Evolutionary conservation across 1,140 invertebrate species (phyloP), one percentile per base, ranked within the genome.

Genomic region (Temnothorax curvispinosus): DNA sequence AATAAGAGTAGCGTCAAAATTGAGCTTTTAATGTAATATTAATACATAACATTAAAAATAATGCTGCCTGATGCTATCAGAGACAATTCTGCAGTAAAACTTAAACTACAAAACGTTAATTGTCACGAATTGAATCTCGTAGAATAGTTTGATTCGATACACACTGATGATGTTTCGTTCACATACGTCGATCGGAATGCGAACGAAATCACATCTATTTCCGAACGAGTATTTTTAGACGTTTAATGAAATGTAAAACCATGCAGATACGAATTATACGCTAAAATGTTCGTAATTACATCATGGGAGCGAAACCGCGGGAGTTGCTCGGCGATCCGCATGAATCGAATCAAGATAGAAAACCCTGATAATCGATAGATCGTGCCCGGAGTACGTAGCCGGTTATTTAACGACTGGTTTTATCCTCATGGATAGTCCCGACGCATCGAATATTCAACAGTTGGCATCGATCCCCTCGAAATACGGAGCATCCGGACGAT

Each of bases 381-480:
- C 54, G 52, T 84, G 80, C 41, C 13, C n/a, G 13, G 54, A 50
- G 27, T 84, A 74, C 80, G 69, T 44, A 52, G 15, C n/a, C 35
- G 18, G 69, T 50, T 75, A 64, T 75, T 84, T 84, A 82, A 82
- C 54, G 67, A 58, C 13, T 41, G 60, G 41, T 58, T 82, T 74
- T 58, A 82, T 82, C 54, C 67, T 32, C 52, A n/a, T 47, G 38
- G 69, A 82, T 82, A 47, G 5, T 56, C 54, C 7, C 67, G 11
- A 41, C 67, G 18, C 80, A 84, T 84, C 80, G 80, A 84, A 84
- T 84, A 84, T 84, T 84, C 80, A 84, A 84, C 69, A 84, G 80
- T 75, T 75, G 56, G 80, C 67, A 84, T 84, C 69, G 80, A 84
- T 84, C 44, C 54, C 38, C 13, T 58, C 54, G 78, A 72, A 82